These are phyloP conservation scores for Bactericera cockerelli DNA, from an alignment of 1,140 invertebrate species.

Conservation along the genomic window DNA sequence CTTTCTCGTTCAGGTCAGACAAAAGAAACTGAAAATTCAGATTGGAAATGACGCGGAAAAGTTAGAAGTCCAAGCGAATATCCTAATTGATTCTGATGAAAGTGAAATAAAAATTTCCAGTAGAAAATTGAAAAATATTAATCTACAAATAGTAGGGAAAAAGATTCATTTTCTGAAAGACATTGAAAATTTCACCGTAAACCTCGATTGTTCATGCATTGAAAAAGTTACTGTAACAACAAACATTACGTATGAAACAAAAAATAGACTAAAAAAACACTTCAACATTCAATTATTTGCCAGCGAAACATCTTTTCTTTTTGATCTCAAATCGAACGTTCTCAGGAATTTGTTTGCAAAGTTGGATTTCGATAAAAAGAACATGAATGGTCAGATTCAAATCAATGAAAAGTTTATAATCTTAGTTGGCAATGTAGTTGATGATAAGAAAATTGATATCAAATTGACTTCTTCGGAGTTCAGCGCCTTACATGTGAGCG, in stretches of 20 bases:
- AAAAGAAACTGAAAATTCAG: no score
- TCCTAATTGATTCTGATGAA: no score
- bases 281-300: neutral
- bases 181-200: neutral
- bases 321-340: neutral
- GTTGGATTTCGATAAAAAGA: neutral
- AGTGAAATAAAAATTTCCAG: neutral
- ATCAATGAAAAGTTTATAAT: neutral
- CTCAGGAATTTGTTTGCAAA: neutral
- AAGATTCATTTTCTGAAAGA: neutral
- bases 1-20: no score
- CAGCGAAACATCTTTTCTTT: neutral
- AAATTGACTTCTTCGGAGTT: neutral
- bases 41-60: no score
- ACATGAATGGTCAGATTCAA: neutral
- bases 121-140: neutral
- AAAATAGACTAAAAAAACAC: neutral
- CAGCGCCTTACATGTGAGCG: neutral
- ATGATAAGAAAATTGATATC: neutral
- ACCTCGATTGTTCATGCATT: neutral
- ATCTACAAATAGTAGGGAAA: neutral
- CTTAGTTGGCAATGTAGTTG: neutral
- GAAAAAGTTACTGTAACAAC: neutral
- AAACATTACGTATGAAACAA: neutral
- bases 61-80: no score